Percentiles rank a stretch among this genome's conserved stretches.
Conservation (phyloP, 2,113 vertebrate genomes). For the Daubentonia madagascariensis region DNA sequence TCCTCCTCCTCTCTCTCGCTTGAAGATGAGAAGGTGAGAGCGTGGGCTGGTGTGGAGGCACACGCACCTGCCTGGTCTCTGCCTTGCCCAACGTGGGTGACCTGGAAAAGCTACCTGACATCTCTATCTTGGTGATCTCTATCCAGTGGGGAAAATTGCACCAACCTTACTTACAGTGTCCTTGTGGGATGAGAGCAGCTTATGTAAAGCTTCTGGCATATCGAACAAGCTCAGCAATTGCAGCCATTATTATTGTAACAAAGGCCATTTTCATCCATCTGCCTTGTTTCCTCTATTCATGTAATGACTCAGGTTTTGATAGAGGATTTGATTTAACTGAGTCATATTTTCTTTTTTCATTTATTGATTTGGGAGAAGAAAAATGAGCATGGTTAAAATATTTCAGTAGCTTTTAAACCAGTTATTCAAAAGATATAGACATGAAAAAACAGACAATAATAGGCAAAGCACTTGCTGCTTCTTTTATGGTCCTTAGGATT, state of each 20-base stretch:
- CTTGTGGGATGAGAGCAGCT: background rate
- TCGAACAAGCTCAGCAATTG: background rate
- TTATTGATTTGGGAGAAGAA: constrained; percentile 45
- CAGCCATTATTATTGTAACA: background rate
- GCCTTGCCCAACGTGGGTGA: background rate
- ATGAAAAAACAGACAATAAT: background rate
- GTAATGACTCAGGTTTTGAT: constrained; percentile 40
- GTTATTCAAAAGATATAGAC: background rate
- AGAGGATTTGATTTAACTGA: background rate
- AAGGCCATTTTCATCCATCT: constrained; percentile 13
- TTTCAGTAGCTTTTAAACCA: background rate
- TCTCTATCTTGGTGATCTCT: background rate
- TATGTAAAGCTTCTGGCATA: background rate
- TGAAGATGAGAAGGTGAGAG: background rate
- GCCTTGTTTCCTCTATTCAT: background rate
- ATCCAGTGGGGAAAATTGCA: background rate
- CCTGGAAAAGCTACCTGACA: background rate
- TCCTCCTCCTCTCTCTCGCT: background rate
- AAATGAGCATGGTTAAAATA: background rate
- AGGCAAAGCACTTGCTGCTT: background rate
- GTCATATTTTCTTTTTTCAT: background rate
- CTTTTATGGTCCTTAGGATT: background rate
- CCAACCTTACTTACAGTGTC: background rate
- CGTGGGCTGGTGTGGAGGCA: background rate
- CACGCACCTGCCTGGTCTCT: background rate